Evolutionary conservation across 2,113 vertebrate genomes (phyloP), one percentile per base, ranked within the genome.

Genomic region (Genyomyrus donnyi): DNA sequence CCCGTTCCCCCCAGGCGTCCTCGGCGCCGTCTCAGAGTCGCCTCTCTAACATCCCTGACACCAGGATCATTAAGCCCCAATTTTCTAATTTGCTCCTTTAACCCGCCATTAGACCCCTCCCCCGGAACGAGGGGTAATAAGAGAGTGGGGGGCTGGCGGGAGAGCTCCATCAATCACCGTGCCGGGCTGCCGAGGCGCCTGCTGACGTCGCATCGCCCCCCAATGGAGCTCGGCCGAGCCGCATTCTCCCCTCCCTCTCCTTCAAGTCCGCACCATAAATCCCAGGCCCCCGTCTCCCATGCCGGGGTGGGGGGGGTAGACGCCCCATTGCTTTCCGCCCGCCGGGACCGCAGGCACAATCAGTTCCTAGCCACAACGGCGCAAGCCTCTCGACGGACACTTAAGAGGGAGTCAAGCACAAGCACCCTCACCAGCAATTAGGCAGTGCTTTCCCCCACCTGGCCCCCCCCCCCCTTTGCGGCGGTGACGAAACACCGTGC

Each of bases 1-100:
- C 9, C 48, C 10, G 0, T 0, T 91, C 91, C 74, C 53, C 2
- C n/a, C 48, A 88, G 90, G 90, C 90, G 21, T 31, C 42, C 88
- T 88, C 6, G 70, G 39, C 88, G 80, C 74, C 50, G 85, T 66
- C 70, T 17, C 49, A n/a, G 48, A 49, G 46, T 56, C 66, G 88
- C 88, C 89, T 89, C 90, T 88, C 91, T 91, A 93, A 93, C 88
- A 90, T 88, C 45, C 87, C 90, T 58, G 83, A 85, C 87, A 91
- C 91, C 85, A 87, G 92, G 90, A 91, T 93, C 93, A 93, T 92
- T 93, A 92, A 91, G 91, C 88, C 56, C 49, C 92, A 92, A 92
- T 93, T 92, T 92, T 91, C 92, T 92, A 92, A 93, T 93, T 91
- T 93, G 91, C 91, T 91, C 91, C 91, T 93, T 93, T 87, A 92